phyloP scores from a whole-genome alignment of 2,797 vertebrate genomes.

The Myotis vivesi region DNA sequence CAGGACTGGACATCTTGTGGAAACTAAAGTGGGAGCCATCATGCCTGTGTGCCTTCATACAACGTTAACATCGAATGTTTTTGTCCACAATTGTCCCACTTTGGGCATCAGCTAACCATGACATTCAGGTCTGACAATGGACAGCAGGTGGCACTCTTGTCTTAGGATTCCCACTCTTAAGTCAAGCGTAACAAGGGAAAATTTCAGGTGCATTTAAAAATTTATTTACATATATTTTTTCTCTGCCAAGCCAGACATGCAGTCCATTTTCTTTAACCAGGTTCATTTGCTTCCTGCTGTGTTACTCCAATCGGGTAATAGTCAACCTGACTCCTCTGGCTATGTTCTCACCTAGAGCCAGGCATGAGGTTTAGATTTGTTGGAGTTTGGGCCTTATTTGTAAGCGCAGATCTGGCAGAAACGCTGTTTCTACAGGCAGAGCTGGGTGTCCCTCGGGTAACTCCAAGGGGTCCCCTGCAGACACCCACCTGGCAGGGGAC shows the following conservation, averaged over 20 bases:
- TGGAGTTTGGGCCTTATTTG: not conserved
- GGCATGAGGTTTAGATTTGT: not conserved
- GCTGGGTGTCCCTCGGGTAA: not conserved
- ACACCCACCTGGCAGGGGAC: not conserved
- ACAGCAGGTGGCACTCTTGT: constrained; percentile 83
- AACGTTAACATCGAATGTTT: not conserved
- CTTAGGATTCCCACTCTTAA: constrained; percentile 58
- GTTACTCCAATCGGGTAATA: constrained; percentile 38
- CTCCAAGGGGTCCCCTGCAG: not conserved
- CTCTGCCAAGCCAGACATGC: constrained; percentile 62
- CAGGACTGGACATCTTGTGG: not conserved
- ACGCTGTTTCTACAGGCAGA: constrained; percentile 49
- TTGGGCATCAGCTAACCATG: accelerated
- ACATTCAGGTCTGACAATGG: accelerated
- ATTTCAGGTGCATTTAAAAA: constrained; percentile 37
- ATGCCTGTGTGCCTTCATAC: not conserved
- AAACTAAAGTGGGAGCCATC: not conserved
- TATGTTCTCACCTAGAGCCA: constrained; percentile 10
- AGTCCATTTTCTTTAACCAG: constrained; percentile 61
- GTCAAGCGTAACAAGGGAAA: not conserved
- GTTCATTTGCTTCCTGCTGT: constrained; percentile 48
- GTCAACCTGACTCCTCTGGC: not conserved
- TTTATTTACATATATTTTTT: constrained; percentile 1
- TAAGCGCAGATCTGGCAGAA: not conserved
- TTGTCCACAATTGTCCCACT: not conserved